Conservation (phyloP, 2,888 invertebrate species). For the Nematopogon swammerdamellus region DNA sequence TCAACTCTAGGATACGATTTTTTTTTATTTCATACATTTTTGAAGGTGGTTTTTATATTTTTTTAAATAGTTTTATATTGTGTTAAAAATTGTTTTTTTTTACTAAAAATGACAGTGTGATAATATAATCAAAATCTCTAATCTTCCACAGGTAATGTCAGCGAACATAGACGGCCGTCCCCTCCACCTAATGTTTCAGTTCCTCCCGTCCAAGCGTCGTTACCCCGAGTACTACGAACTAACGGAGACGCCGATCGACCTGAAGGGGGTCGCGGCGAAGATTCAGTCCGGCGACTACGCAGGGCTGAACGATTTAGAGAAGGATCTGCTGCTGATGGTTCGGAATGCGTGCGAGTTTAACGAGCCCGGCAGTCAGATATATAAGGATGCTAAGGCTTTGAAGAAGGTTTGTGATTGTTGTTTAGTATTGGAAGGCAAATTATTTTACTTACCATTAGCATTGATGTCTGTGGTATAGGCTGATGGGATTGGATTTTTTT, state of each 20-base stretch:
- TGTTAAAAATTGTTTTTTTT: too few species aligned
- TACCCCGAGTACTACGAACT: conserved; percentile 96
- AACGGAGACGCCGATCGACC: conserved; percentile 91
- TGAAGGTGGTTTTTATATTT: too few species aligned
- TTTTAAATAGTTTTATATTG: too few species aligned
- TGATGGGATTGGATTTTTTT: too few species aligned
- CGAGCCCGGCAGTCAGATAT: conserved; percentile 94
- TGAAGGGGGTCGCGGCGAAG: conserved; percentile 88
- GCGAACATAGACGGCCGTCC: conserved; percentile 84
- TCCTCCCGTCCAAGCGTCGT: conserved; percentile 86
- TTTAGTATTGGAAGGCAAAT: too few species aligned
- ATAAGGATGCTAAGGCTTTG: conserved; percentile 88
- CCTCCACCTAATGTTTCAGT: conserved; percentile 83
- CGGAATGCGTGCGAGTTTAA: conserved; percentile 95
- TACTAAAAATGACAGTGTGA: too few species aligned
- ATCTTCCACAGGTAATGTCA: conserved; percentile 77
- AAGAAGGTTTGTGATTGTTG: conserved; percentile 63
- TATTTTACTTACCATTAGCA: too few species aligned
- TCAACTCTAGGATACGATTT: too few species aligned
- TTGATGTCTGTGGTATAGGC: too few species aligned
- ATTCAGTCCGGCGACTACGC: conserved; percentile 83
- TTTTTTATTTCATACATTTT: too few species aligned
- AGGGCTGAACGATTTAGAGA: conserved; percentile 78
- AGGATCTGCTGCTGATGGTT: conserved; percentile 86
- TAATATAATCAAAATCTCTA: too few species aligned